Evolutionary conservation across 2,113 vertebrate species (phyloP), one percentile per base, ranked within the genome.

Genomic region (Podarcis muralis): DNA sequence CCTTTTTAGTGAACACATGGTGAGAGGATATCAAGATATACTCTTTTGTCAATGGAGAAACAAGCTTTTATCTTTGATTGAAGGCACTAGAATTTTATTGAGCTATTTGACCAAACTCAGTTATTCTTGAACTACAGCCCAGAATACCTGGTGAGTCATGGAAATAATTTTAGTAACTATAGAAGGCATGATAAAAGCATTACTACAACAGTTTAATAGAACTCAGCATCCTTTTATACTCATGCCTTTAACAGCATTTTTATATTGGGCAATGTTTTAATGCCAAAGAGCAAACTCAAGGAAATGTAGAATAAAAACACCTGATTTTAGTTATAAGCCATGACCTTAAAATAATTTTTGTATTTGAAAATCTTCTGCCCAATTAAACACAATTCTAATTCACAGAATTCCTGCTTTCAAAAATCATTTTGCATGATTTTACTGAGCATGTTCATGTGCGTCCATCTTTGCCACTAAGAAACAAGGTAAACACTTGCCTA

Each of bases 381-480:
- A 77, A 77, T 1, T 1, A 87, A 77, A 13, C 22, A 37, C 62
- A 20, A 43, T 25, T 22, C n/a, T 5, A 27, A 32, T 40, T 20
- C 30, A 27, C 5, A 32, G 5, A 59, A 85, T n/a, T 57, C 25
- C 22, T 59, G 65, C 32, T 81, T 77, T 12, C 62, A 43, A 43
- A 43, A 43, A 43, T 43, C 8, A 27, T 71, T 81, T 87, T 81
- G 30, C 8, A 62, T 15, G 62, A 18, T 86, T 57, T 84, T 11
- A 30, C 25, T 1, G 5, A 72, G 32, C n/a, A 71, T 62, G 35
- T 18, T 43, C 20, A n/a, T 53, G 32, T 1, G 4, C 43, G 59
- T 85, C 79, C 59, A 92, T 86, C 48, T 81, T 81, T 25, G 30
- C 66, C n/a, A 48, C 27, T 25, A 65, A 90, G 35, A 82, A 35